These are phyloP conservation scores for Andrena chrysosceles DNA, from an alignment of 2,888 invertebrate species.

Conservation along the genomic window DNA sequence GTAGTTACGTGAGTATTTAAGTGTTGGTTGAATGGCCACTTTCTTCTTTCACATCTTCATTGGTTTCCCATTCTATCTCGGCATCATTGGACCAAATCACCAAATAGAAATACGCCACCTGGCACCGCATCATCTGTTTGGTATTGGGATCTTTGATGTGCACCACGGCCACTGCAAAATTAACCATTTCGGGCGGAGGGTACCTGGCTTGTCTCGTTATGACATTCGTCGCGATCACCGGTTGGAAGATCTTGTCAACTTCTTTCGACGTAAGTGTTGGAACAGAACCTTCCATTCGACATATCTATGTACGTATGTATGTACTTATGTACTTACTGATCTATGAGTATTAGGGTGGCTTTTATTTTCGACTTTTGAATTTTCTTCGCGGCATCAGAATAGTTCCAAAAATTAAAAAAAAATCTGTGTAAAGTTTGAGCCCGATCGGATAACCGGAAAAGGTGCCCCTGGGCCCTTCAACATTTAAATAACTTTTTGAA, in stretches of 20 bases:
- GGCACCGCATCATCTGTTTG: conserved; percentile 75
- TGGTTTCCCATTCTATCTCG: background rate
- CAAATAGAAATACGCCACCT: conserved; percentile 75
- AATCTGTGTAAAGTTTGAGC: no score
- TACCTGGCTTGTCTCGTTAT: conserved; percentile 85
- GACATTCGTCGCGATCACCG: conserved; percentile 78
- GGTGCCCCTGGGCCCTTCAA: no score
- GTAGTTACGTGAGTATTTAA: conserved; percentile 82
- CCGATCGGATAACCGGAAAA: no score
- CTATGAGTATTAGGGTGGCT: no score
- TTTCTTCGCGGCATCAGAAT: no score
- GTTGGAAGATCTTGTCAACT: conserved; percentile 76
- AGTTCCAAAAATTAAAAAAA: no score
- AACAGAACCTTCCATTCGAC: background rate
- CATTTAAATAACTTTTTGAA: no score
- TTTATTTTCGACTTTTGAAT: no score
- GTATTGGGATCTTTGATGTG: conserved; percentile 79
- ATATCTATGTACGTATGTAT: background rate
- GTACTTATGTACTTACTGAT: background rate
- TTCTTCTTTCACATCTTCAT: background rate
- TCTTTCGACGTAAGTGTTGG: conserved; percentile 75
- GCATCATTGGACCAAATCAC: no score
- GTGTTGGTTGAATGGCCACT: background rate
- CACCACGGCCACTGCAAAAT: conserved; percentile 71
- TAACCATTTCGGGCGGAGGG: conserved; percentile 86